Conservation (phyloP, 2,113 vertebrate species). For the Hyperopisus bebe region DNA sequence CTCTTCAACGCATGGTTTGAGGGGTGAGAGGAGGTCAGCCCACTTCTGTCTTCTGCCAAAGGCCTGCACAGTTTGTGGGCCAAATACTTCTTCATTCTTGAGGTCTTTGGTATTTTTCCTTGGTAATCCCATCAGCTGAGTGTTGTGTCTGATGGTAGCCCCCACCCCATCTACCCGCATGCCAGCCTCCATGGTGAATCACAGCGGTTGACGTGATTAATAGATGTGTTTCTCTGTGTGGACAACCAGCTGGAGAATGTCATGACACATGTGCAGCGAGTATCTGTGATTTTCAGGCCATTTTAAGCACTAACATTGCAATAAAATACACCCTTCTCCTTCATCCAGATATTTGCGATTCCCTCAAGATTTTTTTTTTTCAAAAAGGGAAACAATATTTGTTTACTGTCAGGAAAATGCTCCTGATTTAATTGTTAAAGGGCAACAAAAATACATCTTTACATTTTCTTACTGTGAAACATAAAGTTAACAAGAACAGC, state of each 20-base stretch:
- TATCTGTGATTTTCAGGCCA: conserved; percentile 23
- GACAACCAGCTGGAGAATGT: conserved; percentile 30
- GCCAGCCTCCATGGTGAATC: not conserved
- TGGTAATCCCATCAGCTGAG: conserved; percentile 18
- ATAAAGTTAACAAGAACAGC: not conserved
- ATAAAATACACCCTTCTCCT: not conserved
- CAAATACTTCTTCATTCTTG: not conserved
- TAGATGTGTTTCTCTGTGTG: not conserved
- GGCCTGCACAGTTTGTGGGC: not conserved
- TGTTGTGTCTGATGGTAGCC: not conserved
- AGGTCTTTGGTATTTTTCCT: not conserved
- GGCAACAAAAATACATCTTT: not conserved
- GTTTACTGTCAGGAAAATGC: not conserved
- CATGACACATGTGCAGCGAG: conserved; percentile 17
- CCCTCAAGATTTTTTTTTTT: not conserved
- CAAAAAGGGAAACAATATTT: not conserved
- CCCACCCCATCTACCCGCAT: not conserved
- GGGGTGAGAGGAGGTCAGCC: not conserved
- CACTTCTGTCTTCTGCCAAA: not conserved
- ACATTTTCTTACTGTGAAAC: not conserved
- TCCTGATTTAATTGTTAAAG: not conserved
- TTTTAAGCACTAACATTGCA: conserved; percentile 5
- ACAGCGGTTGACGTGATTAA: conserved; percentile 14
- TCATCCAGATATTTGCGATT: not conserved
- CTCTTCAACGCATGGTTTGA: not conserved